A percentile compares a stretch with the other conserved stretches of the same genome.
phyloP scores from a whole-genome alignment of 1,140 invertebrate species.

The Anastrepha ludens region DNA sequence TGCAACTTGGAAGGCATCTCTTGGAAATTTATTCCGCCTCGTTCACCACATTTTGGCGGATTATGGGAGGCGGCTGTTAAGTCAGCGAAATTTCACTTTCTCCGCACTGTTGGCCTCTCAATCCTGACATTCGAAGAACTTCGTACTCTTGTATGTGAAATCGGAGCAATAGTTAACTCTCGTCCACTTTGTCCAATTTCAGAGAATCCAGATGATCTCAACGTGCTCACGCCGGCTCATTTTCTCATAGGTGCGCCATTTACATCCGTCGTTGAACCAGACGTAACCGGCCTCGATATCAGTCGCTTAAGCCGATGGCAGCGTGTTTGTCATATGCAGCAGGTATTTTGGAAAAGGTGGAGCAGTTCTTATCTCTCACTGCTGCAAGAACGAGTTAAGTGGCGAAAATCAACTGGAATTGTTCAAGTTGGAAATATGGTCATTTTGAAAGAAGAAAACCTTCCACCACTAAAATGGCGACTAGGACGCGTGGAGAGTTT shows the following conservation, averaged over 20 bases:
- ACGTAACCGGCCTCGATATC: slow-evolving; percentile 52
- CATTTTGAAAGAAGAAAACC: slow-evolving; percentile 52
- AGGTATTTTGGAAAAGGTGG: slow-evolving; percentile 55
- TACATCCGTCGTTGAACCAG: slow-evolving; percentile 62
- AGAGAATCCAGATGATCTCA: slow-evolving; percentile 3
- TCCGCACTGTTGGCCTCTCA: background rate
- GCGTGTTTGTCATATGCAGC: slow-evolving; percentile 40
- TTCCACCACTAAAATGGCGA: slow-evolving; percentile 51
- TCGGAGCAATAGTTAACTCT: slow-evolving; percentile 52
- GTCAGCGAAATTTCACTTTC: slow-evolving; percentile 55
- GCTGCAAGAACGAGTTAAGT: slow-evolving; percentile 51
- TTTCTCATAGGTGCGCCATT: slow-evolving; percentile 60
- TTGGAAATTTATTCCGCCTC: slow-evolving; percentile 58
- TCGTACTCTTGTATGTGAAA: slow-evolving; percentile 61
- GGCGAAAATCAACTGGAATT: background rate
- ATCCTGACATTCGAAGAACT: slow-evolving; percentile 53
- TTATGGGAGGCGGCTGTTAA: slow-evolving; percentile 54
- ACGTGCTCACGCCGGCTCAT: slow-evolving; percentile 52
- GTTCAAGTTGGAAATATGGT: background rate
- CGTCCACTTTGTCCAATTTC: slow-evolving; percentile 19
- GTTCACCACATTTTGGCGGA: slow-evolving; percentile 40
- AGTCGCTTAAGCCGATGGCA: slow-evolving; percentile 49
- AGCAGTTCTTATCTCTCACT: slow-evolving; percentile 17
- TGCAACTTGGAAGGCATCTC: slow-evolving; percentile 59
- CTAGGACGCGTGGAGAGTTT: background rate